Conservation (phyloP, 2,888 invertebrate genomes). For the Calliphora vomitoria region DNA sequence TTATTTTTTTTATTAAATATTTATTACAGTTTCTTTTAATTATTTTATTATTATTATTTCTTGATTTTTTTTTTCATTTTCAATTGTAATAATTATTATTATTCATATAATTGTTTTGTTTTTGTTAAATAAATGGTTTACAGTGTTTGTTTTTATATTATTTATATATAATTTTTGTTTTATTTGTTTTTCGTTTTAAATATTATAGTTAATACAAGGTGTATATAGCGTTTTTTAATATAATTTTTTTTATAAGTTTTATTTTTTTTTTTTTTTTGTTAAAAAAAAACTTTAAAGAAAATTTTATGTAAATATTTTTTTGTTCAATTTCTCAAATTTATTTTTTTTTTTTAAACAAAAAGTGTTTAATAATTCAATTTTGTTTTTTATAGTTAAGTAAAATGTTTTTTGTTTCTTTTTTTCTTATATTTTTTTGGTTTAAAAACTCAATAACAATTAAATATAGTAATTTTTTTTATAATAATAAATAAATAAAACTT, state of each 20-base stretch:
- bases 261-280: slow-evolving; percentile 13
- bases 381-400: slow-evolving; percentile 60
- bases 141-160: slow-evolving; percentile 55
- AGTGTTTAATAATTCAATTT: slow-evolving; percentile 66
- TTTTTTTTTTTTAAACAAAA: slow-evolving; percentile 66
- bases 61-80: slow-evolving; percentile 42
- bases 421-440: slow-evolving; percentile 53
- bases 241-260: slow-evolving; percentile 58
- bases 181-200: slow-evolving; percentile 43
- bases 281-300: slow-evolving; percentile 65
- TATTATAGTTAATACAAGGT: slow-evolving; percentile 72
- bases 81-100: slow-evolving; percentile 54
- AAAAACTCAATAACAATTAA: slow-evolving; percentile 73
- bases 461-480: slow-evolving; percentile 59
- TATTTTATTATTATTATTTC: slow-evolving; percentile 56
- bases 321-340: slow-evolving; percentile 33
- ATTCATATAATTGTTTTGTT: slow-evolving; percentile 59
- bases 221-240: slow-evolving; percentile 71
- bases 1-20: slow-evolving; percentile 70
- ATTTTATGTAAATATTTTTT: slow-evolving; percentile 66
- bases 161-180: slow-evolving; percentile 53
- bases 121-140: slow-evolving; percentile 71
- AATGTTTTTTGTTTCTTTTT: slow-evolving; percentile 57
- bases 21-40: slow-evolving; percentile 71
- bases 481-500: slow-evolving; percentile 72